A percentile compares a stretch with the other conserved stretches of the same genome.
Evolutionary conservation across 2,113 vertebrate genomes (phyloP).

Genomic region (Panurus biarmicus): DNA sequence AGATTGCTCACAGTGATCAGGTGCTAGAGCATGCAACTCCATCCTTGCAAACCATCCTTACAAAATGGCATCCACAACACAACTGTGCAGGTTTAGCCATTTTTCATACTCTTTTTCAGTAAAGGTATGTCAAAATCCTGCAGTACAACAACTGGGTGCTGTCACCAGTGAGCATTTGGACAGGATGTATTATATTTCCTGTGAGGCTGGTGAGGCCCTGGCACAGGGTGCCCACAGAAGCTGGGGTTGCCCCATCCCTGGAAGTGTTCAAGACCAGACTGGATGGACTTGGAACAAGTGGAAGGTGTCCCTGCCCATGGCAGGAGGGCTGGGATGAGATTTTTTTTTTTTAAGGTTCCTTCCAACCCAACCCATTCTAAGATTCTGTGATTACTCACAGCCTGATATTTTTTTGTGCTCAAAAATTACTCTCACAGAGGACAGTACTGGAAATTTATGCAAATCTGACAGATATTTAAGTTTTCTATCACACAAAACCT

Average conservation of each 20-base stretch:
- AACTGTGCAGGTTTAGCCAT: not conserved
- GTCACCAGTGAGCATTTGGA: not conserved
- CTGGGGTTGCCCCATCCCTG: not conserved
- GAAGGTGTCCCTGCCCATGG: not conserved
- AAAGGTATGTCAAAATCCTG: not conserved
- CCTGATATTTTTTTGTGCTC: not conserved
- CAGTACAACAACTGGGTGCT: not conserved
- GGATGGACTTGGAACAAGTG: not conserved
- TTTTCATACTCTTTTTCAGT: not conserved
- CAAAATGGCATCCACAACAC: not conserved
- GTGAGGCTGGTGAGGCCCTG: not conserved
- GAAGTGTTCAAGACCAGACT: not conserved
- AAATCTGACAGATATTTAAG: not conserved
- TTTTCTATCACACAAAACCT: not conserved
- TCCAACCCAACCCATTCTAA: not conserved
- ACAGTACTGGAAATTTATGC: not conserved
- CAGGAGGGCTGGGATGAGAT: not conserved
- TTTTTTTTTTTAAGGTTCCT: not conserved
- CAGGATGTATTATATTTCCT: not conserved
- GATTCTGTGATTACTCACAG: not conserved
- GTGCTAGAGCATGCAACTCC: accelerated
- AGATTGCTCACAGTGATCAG: not conserved
- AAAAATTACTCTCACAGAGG: not conserved
- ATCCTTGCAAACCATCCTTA: not conserved
- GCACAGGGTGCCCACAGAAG: not conserved